Evolutionary conservation across 2,113 vertebrate genomes (phyloP).

Genomic region (Tupaia tana): DNA sequence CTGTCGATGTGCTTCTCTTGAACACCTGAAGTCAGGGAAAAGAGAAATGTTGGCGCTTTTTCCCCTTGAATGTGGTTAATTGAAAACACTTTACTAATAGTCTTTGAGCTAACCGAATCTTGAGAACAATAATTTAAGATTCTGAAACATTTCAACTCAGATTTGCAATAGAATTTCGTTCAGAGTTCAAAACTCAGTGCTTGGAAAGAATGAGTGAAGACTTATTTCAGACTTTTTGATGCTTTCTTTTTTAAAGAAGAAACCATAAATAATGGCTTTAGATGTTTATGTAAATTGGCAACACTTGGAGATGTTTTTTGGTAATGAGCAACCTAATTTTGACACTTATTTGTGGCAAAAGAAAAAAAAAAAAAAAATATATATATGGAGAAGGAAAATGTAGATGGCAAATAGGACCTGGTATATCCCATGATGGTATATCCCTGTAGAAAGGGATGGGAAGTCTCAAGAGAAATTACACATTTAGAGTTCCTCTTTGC

Average conservation of each 20-base stretch:
- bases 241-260: not conserved
- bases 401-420: not conserved
- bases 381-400: too few species aligned
- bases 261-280: not conserved
- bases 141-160: not conserved
- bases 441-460: not conserved
- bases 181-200: not conserved
- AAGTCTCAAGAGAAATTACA: not conserved
- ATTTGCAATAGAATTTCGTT: conserved; percentile 14
- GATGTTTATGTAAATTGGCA: not conserved
- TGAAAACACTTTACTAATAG: conserved; percentile 4
- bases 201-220: not conserved
- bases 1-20: not conserved
- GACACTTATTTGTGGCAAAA: not conserved
- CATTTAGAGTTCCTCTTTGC: not conserved
- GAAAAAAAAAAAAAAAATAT: too few species aligned
- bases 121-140: conserved; percentile 42
- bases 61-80: not conserved
- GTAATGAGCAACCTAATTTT: not conserved
- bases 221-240: not conserved
- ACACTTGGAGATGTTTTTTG: not conserved
- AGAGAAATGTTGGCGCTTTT: not conserved
- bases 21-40: conserved; percentile 4
- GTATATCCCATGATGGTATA: not conserved
- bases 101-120: not conserved